phyloP scores from a whole-genome alignment of 2,113 vertebrate genomes.

The Micronisus gabar region DNA sequence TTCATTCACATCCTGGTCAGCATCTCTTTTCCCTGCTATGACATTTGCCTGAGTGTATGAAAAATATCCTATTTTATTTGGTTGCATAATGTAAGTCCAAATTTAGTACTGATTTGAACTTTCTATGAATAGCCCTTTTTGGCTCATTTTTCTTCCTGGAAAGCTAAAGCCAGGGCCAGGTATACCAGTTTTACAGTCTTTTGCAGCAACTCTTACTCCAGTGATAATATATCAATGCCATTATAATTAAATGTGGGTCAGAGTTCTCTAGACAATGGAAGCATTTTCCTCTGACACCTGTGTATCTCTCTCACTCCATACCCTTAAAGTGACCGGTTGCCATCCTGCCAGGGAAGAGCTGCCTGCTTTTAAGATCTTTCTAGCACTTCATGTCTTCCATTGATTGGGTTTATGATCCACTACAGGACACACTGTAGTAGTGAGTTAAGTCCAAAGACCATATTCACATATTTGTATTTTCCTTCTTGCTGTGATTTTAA shows the following conservation, averaged over 20 bases:
- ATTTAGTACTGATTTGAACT: conserved; percentile 7
- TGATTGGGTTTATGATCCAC: neutral
- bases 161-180: neutral
- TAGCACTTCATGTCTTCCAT: neutral
- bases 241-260: neutral
- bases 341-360: neutral
- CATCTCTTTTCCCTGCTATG: conserved; percentile 1
- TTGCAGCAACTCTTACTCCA: neutral
- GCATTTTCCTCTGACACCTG: neutral
- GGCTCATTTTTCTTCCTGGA: neutral
- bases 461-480: neutral
- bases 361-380: neutral
- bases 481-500: neutral
- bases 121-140: neutral
- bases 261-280: neutral
- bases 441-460: neutral
- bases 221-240: neutral
- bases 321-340: neutral
- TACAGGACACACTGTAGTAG: neutral
- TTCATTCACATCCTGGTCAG: neutral
- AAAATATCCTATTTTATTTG: neutral
- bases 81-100: neutral
- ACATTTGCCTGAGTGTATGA: conserved; percentile 5
- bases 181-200: neutral
- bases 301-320: neutral